A percentile compares a stretch with the other conserved stretches of the same genome.
Conservation (phyloP, 2,113 vertebrate species). For the Oryctolagus cuniculus region mOryCun1.1 NC_091443.1:41141001-41141500, state of each 20-base stretch:
- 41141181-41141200: not conserved
- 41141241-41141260: not conserved
- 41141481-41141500: conserved; percentile 24
- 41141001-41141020: not conserved
- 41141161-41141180: not conserved
- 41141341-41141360: not conserved
- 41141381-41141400: not conserved
- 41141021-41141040: not conserved
- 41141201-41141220: not conserved
- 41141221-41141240: not conserved
- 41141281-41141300: not conserved
- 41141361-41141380: not conserved
- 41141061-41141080: not conserved
- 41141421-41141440: not conserved
- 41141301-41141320: not conserved
- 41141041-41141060: not conserved
- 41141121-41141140: not conserved
- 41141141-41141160: not conserved
- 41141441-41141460: not conserved
- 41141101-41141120: conserved; percentile 20
- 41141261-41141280: conserved; percentile 19
- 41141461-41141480: conserved; percentile 4
- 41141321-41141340: not conserved
- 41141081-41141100: not conserved
- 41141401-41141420: not conserved